Percentiles rank a stretch among this genome's conserved stretches.
Evolutionary conservation across 2,888 invertebrate species (phyloP).

Genomic region (Drosophila koepferae): DNA sequence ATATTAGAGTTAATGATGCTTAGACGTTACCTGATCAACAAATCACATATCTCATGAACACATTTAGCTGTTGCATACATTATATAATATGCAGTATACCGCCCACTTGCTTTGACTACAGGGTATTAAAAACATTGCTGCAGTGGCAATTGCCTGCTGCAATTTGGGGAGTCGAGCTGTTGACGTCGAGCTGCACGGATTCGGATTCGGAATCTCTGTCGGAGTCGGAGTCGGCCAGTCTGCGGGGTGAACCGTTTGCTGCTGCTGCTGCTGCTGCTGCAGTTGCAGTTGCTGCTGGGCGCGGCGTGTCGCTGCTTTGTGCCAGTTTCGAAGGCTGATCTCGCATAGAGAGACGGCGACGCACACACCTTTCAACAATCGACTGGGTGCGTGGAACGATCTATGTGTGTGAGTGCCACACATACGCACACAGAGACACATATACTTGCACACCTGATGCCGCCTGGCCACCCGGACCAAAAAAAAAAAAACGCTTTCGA

Average conservation of each 20-base stretch:
- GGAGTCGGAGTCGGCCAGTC: conserved; percentile 24
- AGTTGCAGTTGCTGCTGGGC: conserved; percentile 22
- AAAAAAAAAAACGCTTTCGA: conserved; percentile 72
- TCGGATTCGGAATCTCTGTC: conserved; percentile 10
- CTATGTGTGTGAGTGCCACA: conserved; percentile 26
- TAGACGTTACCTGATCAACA: no score
- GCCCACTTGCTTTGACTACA: not conserved
- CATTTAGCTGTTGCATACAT: not conserved
- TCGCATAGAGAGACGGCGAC: conserved; percentile 25
- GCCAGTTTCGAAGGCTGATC: conserved; percentile 77
- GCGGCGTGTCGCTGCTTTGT: conserved; percentile 49
- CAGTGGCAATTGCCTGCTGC: conserved; percentile 30
- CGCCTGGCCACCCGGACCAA: conserved; percentile 56
- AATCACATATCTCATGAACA: not conserved
- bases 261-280: conserved; percentile 6
- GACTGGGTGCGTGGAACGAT: conserved; percentile 66
- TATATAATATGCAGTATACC: not conserved
- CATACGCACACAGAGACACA: conserved; percentile 22
- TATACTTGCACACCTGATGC: conserved; percentile 51
- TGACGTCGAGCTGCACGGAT: conserved; percentile 18
- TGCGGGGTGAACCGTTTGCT: conserved; percentile 33
- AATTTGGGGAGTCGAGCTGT: conserved; percentile 28
- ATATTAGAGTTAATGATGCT: not conserved
- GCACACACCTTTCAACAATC: conserved; percentile 78
- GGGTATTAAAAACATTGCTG: conserved; percentile 33